Evolutionary conservation across 2,797 vertebrate genomes (phyloP).

Genomic region (Streptopelia turtur): DNA sequence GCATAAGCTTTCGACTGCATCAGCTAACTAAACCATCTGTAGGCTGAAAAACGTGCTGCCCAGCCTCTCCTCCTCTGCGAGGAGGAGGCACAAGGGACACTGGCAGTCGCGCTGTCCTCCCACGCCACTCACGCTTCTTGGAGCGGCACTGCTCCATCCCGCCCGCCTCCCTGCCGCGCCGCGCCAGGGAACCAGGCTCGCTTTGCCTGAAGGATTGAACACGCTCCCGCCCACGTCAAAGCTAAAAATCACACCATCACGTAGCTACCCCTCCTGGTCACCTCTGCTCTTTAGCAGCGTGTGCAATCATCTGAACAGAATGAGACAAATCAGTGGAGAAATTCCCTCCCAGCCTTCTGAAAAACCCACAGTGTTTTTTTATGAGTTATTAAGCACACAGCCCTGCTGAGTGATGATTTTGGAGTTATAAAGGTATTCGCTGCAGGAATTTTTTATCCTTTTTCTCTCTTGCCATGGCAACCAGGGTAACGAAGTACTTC

Average conservation of each 20-base stretch:
- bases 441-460: slow-evolving; percentile 57
- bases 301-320: neutral
- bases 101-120: neutral
- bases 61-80: fast-evolving
- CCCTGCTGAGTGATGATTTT: slow-evolving; percentile 51
- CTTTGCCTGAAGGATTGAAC: neutral
- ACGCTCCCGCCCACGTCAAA: neutral
- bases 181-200: neutral
- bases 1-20: neutral
- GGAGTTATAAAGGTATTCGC: slow-evolving; percentile 38
- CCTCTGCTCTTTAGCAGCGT: neutral
- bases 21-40: neutral
- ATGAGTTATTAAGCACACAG: slow-evolving; percentile 53
- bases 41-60: neutral
- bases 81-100: neutral
- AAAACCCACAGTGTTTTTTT: slow-evolving; percentile 16
- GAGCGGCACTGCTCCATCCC: neutral
- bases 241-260: neutral
- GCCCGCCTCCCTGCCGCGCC: neutral
- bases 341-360: neutral
- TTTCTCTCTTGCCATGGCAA: slow-evolving; percentile 66
- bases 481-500: neutral
- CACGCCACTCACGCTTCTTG: fast-evolving
- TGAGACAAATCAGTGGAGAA: neutral
- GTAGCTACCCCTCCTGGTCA: neutral